Evolutionary conservation across 2,888 invertebrate species (phyloP).

Genomic region (Pyrrhosoma nymphula): DNA sequence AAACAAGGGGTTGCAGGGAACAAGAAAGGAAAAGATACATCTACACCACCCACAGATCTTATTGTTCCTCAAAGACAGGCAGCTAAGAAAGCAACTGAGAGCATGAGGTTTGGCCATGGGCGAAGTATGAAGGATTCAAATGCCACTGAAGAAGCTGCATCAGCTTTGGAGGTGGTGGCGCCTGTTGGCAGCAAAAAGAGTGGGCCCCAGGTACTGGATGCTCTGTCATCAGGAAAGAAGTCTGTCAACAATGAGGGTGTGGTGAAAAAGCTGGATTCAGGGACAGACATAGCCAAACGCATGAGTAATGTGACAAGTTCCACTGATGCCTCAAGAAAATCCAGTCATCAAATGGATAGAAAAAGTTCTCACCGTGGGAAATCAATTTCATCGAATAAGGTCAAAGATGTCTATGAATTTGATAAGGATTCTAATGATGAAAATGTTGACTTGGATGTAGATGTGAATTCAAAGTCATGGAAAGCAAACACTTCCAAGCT

Average conservation of each 20-base stretch:
- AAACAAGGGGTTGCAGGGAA: constrained; percentile 79
- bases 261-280: constrained; percentile 14
- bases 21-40: constrained; percentile 76
- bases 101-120: constrained; percentile 84
- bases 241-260: neutral
- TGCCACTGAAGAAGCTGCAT: constrained; percentile 73
- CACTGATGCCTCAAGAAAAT: constrained; percentile 41
- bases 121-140: constrained; percentile 76
- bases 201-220: constrained; percentile 69
- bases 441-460: constrained; percentile 66
- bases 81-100: constrained; percentile 94
- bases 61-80: constrained; percentile 95
- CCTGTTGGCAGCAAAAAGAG: constrained; percentile 73
- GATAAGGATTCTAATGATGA: constrained; percentile 82
- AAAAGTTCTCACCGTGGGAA: constrained; percentile 49
- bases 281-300: constrained; percentile 23
- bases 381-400: constrained; percentile 1
- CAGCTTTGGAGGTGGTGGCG: constrained; percentile 77
- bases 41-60: constrained; percentile 86
- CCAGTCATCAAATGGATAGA: constrained; percentile 10
- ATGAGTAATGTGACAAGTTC: constrained; percentile 7
- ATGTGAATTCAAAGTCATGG: constrained; percentile 37
- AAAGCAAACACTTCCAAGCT: constrained; percentile 48
- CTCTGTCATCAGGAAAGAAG: constrained; percentile 65
- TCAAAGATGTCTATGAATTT: constrained; percentile 81